A percentile compares a stretch with the other conserved stretches of the same genome.
phyloP scores from a whole-genome alignment of 35 echinoderm and acorn worm genomes.

The Anneissia japonica region DNA sequence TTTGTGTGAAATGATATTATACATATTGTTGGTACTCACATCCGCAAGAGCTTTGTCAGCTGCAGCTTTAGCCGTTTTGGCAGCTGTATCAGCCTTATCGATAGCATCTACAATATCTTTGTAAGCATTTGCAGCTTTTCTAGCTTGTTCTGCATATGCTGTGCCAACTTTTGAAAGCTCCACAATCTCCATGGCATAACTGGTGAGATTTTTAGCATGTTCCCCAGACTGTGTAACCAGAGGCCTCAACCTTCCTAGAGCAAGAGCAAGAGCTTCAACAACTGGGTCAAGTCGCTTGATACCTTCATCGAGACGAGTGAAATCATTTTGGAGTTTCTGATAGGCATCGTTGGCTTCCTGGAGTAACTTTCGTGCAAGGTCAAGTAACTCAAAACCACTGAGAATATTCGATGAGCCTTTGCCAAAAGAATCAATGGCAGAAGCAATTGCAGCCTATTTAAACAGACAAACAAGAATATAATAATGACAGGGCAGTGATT shows the following conservation, averaged over 20 bases:
- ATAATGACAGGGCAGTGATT: neutral
- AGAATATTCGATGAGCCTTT: neutral
- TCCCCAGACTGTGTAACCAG: neutral
- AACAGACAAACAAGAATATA: no score
- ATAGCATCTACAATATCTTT: neutral
- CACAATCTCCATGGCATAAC: neutral
- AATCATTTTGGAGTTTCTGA: neutral
- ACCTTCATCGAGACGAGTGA: neutral
- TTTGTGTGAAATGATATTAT: no score
- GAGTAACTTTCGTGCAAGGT: neutral
- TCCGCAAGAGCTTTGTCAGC: neutral
- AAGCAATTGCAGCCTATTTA: neutral
- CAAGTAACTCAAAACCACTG: neutral
- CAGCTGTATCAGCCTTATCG: neutral
- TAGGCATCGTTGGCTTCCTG: neutral
- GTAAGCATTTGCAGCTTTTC: constrained; percentile 4
- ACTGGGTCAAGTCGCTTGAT: neutral
- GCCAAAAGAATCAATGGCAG: neutral
- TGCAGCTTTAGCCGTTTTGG: neutral
- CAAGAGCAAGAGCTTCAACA: neutral
- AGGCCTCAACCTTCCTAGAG: neutral
- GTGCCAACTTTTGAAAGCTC: neutral
- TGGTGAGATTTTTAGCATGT: constrained; percentile 4
- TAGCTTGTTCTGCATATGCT: constrained; percentile 3
- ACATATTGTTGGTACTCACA: no score